phyloP scores from a whole-genome alignment of 2,113 vertebrate species.

The Corythoichthys haematopterus region DNA sequence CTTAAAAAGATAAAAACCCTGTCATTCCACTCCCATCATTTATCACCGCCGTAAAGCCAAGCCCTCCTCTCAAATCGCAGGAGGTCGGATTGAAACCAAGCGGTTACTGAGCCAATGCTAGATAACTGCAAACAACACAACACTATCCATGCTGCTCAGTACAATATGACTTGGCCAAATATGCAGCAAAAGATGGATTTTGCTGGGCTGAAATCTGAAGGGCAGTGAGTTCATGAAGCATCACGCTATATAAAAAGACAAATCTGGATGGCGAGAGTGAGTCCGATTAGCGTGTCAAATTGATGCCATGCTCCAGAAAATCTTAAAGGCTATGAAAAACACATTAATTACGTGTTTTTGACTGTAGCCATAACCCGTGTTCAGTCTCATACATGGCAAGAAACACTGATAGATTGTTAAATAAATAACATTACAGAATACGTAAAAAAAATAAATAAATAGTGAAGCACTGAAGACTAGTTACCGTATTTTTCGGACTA shows the following conservation, averaged over 20 bases:
- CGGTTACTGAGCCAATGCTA: constrained; percentile 14
- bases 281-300: neutral
- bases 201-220: neutral
- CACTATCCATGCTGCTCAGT: neutral
- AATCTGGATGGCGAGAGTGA: neutral
- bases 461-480: neutral
- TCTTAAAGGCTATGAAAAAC: neutral
- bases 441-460: neutral
- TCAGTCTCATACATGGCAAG: no score
- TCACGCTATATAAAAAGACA: neutral
- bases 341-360: neutral
- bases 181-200: neutral
- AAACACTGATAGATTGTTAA: neutral
- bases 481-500: no score
- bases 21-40: constrained; percentile 43
- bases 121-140: constrained; percentile 14
- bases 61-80: constrained; percentile 32
- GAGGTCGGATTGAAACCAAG: constrained; percentile 34
- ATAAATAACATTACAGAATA: neutral
- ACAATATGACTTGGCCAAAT: neutral
- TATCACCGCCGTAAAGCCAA: constrained; percentile 56
- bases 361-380: neutral
- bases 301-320: constrained; percentile 4
- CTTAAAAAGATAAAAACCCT: constrained; percentile 41
- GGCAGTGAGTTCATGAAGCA: neutral